Base-by-base conservation (phyloP, 2,113 vertebrate genomes). In the Zosterops lateralis region DNA sequence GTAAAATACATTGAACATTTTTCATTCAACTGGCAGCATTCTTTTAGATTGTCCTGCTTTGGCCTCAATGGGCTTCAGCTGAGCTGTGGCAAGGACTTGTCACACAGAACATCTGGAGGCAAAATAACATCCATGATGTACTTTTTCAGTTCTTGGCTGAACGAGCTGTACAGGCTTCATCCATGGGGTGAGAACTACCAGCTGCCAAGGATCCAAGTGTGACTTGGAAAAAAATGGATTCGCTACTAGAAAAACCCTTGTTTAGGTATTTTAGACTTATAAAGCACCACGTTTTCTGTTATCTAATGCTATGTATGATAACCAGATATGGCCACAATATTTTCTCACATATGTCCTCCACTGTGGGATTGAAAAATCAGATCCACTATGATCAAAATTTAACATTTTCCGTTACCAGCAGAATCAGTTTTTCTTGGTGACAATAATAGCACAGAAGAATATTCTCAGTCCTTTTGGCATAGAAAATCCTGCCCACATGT, bases 391-490 rank as follows among this genome's bases (percentile, higher is more conserved):
- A 32, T 6, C 76, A 24, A 82, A 58, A 70, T 68, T 51, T 80
- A 91, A 61, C 16, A 50, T 89, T 95, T 93, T 79, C 74, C 67
- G 77, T 25, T 73, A 31, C 71, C 67, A 89, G 40, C 13, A 87
- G n/a, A 78, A 76, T 44, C 67, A 62, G 9, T 42, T 60, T 20
- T 87, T 82, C 53, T 58, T 79, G 45, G 9, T 90, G 47, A 70
- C 38, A 93, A 82, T 79, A 84, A 91, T 51, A 92, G 65, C 45
- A 75, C 21, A 96, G 51, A 89, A 77, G 25, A 76, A 44, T 77
- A 80, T 60, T 75, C 66, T 65, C 2, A 0, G 12, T 77, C 58
- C 22, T 91, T 89, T 74, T 89, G 66, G 72, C 71, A 70, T 14
- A 75, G 57, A 44, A 87, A 84, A 75, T 89, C 45, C 57, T 84